Evolutionary conservation across 2,113 vertebrate species (phyloP).

Genomic region (Apteryx mantelli): DNA sequence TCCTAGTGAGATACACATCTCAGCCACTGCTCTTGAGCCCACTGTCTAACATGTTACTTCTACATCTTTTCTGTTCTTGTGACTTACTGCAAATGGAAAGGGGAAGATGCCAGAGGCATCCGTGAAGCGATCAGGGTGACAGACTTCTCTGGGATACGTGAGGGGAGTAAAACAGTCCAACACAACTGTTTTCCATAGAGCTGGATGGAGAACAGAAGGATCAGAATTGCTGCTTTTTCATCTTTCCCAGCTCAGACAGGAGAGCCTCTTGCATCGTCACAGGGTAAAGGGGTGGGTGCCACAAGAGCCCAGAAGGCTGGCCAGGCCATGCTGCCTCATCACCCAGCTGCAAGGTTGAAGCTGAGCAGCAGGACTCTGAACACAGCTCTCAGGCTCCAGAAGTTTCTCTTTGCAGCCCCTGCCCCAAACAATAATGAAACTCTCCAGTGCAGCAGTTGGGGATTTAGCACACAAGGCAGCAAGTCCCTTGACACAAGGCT

Average conservation of each 20-base stretch:
- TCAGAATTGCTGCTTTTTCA: background rate
- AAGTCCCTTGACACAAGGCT: background rate
- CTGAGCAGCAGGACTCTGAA: too few relatives aligned
- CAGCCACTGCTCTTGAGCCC: background rate
- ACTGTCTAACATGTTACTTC: too few relatives aligned
- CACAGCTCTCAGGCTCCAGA: background rate
- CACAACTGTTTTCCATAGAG: fast-evolving
- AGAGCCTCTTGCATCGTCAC: background rate
- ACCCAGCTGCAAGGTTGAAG: too few relatives aligned
- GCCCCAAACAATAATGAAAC: background rate
- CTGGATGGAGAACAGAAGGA: background rate
- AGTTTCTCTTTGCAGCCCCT: too few relatives aligned
- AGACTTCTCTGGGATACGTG: too few relatives aligned
- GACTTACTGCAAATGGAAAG: fast-evolving
- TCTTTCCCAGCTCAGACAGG: background rate
- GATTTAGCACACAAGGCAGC: background rate
- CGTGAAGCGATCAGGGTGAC: too few relatives aligned
- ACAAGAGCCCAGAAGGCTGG: too few relatives aligned
- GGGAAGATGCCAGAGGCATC: too few relatives aligned
- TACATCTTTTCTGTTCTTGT: too few relatives aligned
- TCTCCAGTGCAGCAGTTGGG: background rate
- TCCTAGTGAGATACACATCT: background rate
- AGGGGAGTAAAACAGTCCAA: background rate
- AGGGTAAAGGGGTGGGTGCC: background rate
- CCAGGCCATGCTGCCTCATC: too few relatives aligned